A percentile compares a stretch with the other conserved stretches of the same genome.
These are phyloP conservation scores for Sarcophaga rosellei DNA, from an alignment of 2,888 invertebrate genomes.

Conservation along the genomic window DNA sequence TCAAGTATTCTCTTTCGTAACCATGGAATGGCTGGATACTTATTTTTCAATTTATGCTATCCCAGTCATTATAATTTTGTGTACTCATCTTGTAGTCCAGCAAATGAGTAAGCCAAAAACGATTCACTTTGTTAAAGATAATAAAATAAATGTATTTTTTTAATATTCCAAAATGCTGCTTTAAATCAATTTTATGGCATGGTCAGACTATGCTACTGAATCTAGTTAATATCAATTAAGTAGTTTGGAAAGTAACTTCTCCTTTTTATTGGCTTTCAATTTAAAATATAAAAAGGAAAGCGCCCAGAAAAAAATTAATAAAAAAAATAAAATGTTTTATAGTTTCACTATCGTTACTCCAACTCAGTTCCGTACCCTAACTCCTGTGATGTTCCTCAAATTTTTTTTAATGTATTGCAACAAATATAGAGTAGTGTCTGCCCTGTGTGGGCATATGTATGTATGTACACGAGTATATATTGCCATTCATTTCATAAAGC, in stretches of 20 bases:
- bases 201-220: background rate
- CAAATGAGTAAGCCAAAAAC: too few relatives aligned
- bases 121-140: background rate
- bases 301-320: background rate
- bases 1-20: too few relatives aligned
- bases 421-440: background rate
- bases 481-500: conserved; percentile 4
- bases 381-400: background rate
- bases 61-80: too few relatives aligned
- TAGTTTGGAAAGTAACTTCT: background rate
- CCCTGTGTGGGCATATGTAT: too few relatives aligned
- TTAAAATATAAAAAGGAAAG: background rate
- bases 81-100: too few relatives aligned
- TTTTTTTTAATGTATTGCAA: background rate
- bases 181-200: conserved; percentile 13
- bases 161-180: background rate
- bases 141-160: background rate
- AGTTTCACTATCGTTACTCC: background rate
- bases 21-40: too few relatives aligned
- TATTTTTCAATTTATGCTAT: too few relatives aligned
- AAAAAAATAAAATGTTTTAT: background rate
- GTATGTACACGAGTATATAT: too few relatives aligned
- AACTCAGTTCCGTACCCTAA: background rate
- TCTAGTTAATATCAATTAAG: conserved; percentile 28
- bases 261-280: conserved; percentile 3